Evolutionary conservation across 1,140 invertebrate species (phyloP), one percentile per base, ranked within the genome.

Genomic region (Spodoptera litura): DNA sequence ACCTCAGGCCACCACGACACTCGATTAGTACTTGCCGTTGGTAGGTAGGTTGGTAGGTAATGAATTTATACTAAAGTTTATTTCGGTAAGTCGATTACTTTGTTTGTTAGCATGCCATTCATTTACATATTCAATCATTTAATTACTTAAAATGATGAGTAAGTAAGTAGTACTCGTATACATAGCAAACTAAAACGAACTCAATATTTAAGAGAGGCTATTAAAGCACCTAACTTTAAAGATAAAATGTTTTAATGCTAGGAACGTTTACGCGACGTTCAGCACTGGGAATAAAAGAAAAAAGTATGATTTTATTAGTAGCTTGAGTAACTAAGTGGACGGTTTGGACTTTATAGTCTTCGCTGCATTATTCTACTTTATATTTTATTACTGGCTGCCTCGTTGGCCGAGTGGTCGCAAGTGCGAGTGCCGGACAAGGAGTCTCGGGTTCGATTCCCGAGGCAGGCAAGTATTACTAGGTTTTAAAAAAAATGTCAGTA

Each of bases 221-320:
- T 68, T 68, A 68, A 51, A 68, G 49, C n/a, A n/a, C n/a, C n/a
- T 9, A 27, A 68, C 64, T 27, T 52, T 5, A 68, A 53, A 68
- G 64, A 68, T 68, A 68, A 68, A 68, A 68, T 68, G 64, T 68
- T 68, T 68, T 68, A 52, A 27, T 25, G 64, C 25, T 68, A 68
- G 15, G 15, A 68, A 12, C 49, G 20, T 68, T 68, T 52, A 13
- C 25, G 64, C 49, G 64, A 68, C 64, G 49, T 68, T 68, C 64
- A 52, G 49, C 12, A 52, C 49, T 27, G 61, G 12, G 25, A 68
- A 68, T 68, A 68, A 68, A 68, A 68, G 64, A 53, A 68, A 68
- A 68, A 52, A 49, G 64, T 68, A 68, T 68, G 15, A 51, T 51
- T 68, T 68, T 68, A 68, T 68, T 68, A 52, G 64, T 64, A 49